A percentile compares a stretch with the other conserved stretches of the same genome.
Conservation (phyloP, 2,797 vertebrate species). For the Coendou prehensilis region DNA sequence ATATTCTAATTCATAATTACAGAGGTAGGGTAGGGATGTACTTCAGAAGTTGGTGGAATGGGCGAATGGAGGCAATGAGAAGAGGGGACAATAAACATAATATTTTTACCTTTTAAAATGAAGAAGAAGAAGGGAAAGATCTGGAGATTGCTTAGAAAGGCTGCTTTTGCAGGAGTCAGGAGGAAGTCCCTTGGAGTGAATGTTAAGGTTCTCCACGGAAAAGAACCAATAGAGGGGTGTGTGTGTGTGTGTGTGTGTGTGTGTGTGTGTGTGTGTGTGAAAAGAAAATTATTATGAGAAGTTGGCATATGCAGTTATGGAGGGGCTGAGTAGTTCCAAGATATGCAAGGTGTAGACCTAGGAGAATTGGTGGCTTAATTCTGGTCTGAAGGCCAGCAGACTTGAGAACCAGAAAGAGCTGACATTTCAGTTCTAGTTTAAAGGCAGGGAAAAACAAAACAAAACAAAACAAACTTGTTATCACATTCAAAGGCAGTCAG, state of each 20-base stretch:
- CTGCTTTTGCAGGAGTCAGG: neutral
- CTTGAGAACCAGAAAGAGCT: neutral
- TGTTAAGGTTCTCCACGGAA: slow-evolving; percentile 21
- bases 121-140: neutral
- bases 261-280: neutral
- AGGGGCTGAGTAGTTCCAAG: neutral
- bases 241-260: neutral
- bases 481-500: neutral
- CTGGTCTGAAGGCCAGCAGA: neutral
- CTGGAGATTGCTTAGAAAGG: neutral
- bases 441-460: neutral
- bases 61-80: neutral
- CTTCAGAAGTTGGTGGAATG: slow-evolving; percentile 10
- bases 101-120: slow-evolving; percentile 5
- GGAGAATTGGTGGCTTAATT: neutral
- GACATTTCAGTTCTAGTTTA: neutral
- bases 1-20: neutral
- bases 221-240: neutral
- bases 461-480: no score
- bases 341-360: neutral
- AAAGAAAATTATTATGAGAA: neutral
- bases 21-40: neutral
- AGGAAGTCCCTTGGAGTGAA: neutral
- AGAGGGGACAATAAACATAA: neutral
- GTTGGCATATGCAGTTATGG: neutral